These are phyloP conservation scores for Cylindroiulus punctatus DNA, from an alignment of 2,888 invertebrate species.

Conservation along the genomic window DNA sequence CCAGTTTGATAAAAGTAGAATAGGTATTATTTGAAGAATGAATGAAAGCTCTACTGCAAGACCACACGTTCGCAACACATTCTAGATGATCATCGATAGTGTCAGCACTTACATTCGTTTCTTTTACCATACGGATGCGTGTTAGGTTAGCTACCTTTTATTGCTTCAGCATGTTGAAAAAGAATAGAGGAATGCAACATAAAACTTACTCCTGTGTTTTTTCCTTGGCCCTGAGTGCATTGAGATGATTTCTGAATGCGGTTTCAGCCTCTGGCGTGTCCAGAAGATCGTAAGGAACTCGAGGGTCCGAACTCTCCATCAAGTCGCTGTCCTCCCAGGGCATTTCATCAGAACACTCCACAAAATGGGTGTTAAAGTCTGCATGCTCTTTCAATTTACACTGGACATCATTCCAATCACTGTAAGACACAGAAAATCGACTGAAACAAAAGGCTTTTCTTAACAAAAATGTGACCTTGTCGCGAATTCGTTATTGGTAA, in stretches of 20 bases:
- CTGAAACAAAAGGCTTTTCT: too few relatives aligned
- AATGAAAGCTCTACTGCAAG: too few relatives aligned
- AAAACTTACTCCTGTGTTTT: slow-evolving; percentile 84
- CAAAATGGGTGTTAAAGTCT: slow-evolving; percentile 93
- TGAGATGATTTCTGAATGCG: slow-evolving; percentile 90
- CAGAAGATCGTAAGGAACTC: slow-evolving; percentile 92
- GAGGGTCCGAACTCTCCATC: slow-evolving; percentile 74
- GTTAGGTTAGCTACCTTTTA: too few relatives aligned
- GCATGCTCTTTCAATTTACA: slow-evolving; percentile 88
- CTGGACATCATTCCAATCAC: slow-evolving; percentile 89
- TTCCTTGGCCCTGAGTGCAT: slow-evolving; percentile 90
- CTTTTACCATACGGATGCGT: too few relatives aligned
- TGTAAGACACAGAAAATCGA: slow-evolving; percentile 65
- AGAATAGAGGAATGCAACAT: neutral
- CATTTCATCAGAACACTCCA: slow-evolving; percentile 80
- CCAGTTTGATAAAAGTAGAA: too few relatives aligned
- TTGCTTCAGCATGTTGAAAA: too few relatives aligned
- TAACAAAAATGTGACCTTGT: neutral
- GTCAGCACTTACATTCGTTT: too few relatives aligned
- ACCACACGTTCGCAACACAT: too few relatives aligned
- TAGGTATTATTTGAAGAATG: too few relatives aligned
- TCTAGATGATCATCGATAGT: too few relatives aligned
- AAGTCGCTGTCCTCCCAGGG: slow-evolving; percentile 81
- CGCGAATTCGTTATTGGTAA: slow-evolving; percentile 42
- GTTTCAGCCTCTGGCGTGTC: slow-evolving; percentile 91